These are phyloP conservation scores for Eupleurogrammus muticus DNA, from an alignment of 2,797 vertebrate genomes.

Conservation along the genomic window DNA sequence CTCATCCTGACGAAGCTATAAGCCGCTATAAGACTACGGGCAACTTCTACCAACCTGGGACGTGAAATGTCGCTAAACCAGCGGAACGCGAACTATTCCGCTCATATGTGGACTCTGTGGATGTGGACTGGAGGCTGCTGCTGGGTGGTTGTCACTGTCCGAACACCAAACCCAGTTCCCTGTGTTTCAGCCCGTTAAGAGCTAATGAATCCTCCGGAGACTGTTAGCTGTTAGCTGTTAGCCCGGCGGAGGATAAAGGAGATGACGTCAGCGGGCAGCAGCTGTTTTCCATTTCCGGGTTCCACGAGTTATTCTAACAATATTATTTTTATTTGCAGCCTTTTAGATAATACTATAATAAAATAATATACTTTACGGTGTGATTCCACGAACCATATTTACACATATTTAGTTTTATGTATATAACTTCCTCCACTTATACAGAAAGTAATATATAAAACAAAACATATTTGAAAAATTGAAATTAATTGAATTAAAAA, in stretches of 20 bases:
- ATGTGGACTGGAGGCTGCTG: rapidly evolving
- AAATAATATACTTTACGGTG: too few species aligned
- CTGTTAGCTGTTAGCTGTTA: conserved; percentile 1
- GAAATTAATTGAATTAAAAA: too few species aligned
- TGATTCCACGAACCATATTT: too few species aligned
- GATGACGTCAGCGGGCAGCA: conserved; percentile 47
- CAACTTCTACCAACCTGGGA: conserved; percentile 35
- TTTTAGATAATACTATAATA: neutral
- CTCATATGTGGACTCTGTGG: rapidly evolving
- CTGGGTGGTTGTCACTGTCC: rapidly evolving
- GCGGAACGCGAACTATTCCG: neutral
- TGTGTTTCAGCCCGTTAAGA: neutral
- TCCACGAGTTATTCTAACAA: neutral
- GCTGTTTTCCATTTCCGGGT: conserved; percentile 49
- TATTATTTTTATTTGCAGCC: neutral
- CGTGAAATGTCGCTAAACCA: neutral
- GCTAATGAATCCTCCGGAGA: neutral
- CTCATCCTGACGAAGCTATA: too few species aligned
- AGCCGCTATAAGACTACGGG: conserved; percentile 31
- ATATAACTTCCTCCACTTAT: too few species aligned
- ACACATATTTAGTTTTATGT: too few species aligned
- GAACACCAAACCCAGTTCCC: neutral
- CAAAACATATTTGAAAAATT: too few species aligned
- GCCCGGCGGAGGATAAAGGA: conserved; percentile 56
- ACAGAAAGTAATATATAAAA: too few species aligned